These are phyloP conservation scores for Lepidochrysops patricia DNA, from an alignment of 2,888 invertebrate genomes.

Conservation along the genomic window DNA sequence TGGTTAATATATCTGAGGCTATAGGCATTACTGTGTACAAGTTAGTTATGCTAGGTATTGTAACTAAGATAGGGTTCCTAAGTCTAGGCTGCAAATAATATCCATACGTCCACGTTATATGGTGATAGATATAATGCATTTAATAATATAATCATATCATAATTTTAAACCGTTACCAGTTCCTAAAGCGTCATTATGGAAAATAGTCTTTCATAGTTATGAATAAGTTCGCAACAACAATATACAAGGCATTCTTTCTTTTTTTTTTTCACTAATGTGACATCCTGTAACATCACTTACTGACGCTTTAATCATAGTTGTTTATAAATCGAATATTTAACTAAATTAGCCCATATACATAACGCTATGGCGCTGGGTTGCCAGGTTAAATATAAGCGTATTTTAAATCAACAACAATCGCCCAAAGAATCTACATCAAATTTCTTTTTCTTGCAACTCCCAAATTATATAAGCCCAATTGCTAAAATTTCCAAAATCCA, in stretches of 20 bases:
- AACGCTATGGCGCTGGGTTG: slow-evolving; percentile 49
- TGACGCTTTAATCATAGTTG: neutral
- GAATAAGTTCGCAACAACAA: neutral
- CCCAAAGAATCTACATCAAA: slow-evolving; percentile 14
- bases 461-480: neutral
- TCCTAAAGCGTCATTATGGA: slow-evolving; percentile 30
- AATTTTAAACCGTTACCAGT: slow-evolving; percentile 25
- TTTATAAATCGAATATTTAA: slow-evolving; percentile 39
- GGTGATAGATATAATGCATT: slow-evolving; percentile 42
- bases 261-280: no score
- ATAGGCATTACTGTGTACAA: slow-evolving; percentile 16
- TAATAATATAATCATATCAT: slow-evolving; percentile 28
- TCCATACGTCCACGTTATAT: slow-evolving; percentile 38
- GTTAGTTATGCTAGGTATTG: slow-evolving; percentile 26
- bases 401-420: slow-evolving; percentile 22
- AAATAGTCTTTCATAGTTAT: neutral
- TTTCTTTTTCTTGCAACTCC: neutral
- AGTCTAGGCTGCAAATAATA: slow-evolving; percentile 23
- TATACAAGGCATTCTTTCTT: no score
- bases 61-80: slow-evolving; percentile 28
- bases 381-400: slow-evolving; percentile 43
- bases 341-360: slow-evolving; percentile 42
- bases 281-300: neutral
- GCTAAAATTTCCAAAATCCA: neutral
- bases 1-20: slow-evolving; percentile 16